A percentile compares a stretch with the other conserved stretches of the same genome.
phyloP scores from a whole-genome alignment of 2,113 vertebrate species.

The Neoarius graeffei region DNA sequence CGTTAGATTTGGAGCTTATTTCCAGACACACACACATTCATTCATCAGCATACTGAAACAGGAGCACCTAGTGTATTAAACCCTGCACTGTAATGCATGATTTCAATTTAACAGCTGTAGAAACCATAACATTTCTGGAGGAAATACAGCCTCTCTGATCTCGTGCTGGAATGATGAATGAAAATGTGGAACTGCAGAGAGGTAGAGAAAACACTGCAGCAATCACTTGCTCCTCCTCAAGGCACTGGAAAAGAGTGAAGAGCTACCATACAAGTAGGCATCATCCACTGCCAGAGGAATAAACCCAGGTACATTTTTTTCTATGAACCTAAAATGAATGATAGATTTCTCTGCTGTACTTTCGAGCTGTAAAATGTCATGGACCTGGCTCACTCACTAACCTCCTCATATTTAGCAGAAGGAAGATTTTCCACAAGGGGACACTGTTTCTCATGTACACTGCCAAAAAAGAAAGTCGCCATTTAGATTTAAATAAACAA shows the following conservation, averaged over 20 bases:
- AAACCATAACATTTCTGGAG: conserved; percentile 41
- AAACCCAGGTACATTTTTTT: neutral
- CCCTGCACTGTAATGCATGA: conserved; percentile 54
- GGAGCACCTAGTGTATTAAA: conserved; percentile 24
- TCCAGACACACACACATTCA: conserved; percentile 8
- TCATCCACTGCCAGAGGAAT: neutral
- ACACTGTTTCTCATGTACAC: neutral
- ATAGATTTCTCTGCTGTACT: neutral
- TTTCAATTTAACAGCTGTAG: conserved; percentile 54
- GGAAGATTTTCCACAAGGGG: conserved; percentile 10
- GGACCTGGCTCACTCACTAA: neutral
- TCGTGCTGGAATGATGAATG: conserved; percentile 30
- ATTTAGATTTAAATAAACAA: too few relatives aligned
- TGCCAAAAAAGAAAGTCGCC: neutral
- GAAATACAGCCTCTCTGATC: conserved; percentile 35
- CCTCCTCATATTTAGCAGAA: neutral
- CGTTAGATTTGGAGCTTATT: conserved; percentile 16
- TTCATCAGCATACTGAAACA: conserved; percentile 29
- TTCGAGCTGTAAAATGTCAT: neutral
- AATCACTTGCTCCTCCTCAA: neutral
- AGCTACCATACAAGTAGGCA: conserved; percentile 6
- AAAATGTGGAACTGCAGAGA: conserved; percentile 10
- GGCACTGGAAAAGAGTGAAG: neutral
- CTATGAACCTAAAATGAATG: neutral
- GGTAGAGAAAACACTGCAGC: conserved; percentile 15